Evolutionary conservation across 2,888 invertebrate genomes (phyloP), one percentile per base, ranked within the genome.

Genomic region (Eudasyphora cyanicolor): DNA sequence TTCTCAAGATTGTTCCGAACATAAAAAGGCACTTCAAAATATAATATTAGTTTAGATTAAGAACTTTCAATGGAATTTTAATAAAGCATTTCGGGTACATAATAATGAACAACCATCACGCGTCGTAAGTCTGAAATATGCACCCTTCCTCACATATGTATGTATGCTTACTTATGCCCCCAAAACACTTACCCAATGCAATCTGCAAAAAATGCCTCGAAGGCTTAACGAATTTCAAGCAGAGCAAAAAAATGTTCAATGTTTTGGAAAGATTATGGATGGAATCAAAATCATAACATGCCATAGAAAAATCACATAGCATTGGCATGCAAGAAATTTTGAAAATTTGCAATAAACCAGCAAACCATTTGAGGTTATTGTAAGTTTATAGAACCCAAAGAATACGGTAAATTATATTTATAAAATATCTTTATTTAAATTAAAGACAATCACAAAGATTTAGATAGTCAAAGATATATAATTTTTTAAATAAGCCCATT

Each of bases 201-300:
- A 84, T 81, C 84, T 64, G 78, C n/a, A 14, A 75, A 54, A 76
- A 84, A 84, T 81, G 75, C 80, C 84, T 78, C 67, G 60, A 78
- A 76, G 84, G 71, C 80, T 81, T 78, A 81, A 78, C 64, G 24
- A 81, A 81, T 78, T 78, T 84, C 75, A 70, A 79, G 69, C 24
- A 57, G 27, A 57, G 10, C 27, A 14, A 57, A 57, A 83, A 76
- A 81, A 81, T n/a, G 75, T 75, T 75, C 75, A 78, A 78, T 78
- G 64, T 74, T 78, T 75, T 32, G 75, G 71, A 76, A 79, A 69
- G 73, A 64, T 76, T 76, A 62, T 76, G 73, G 57, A 62, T 76
- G 73, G 57, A 75, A 64, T 49, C 75, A 76, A 38, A 64, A 79
- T 57, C 67, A 21, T 64, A 64, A 35, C 35, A 64, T 64, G 12